Base-by-base conservation (phyloP, 2,888 invertebrate genomes). In the Eupelmus urozonus region DNA sequence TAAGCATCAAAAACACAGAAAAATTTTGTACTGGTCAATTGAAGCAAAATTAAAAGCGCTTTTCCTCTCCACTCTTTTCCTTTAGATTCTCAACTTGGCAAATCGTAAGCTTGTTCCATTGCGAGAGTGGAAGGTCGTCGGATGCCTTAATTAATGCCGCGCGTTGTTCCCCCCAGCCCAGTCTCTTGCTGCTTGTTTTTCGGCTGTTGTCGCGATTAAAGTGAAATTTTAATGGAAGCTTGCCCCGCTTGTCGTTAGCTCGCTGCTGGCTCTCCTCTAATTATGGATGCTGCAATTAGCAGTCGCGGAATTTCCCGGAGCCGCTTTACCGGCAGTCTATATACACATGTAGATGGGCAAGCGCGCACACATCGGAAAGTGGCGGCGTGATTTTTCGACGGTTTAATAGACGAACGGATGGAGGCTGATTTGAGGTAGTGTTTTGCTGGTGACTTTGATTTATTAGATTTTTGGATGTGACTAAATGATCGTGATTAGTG, bases 121-220 rank as follows among this genome's bases (percentile, higher is more conserved):
- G 63, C 63, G 42, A 63, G 51, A 16, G 13, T 2, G 49, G 42
- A 40, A 63, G 69, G 11, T 23, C 23, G n/a, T 60, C 53, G 40
- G 59, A 60, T 53, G 59, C 60, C 51, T 75, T 75, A 75, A 75
- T 75, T 75, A 75, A 75, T 49, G 75, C 60, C 23, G 4, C 55
- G 25, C 11, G 23, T 34, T n/a, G 63, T 13, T 42, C 42, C 4
- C 25, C 57, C 13, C 42, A 18, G 11, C 23, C 13, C n/a, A 7
- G n/a, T 23, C 60, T 62, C 62, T 59, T 23, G 72, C 25, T 57
- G 65, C 55, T 59, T 74, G 66, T 74, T 49, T 73, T 74, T 74
- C 57, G 74, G 42, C 53, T 60, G 67, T 69, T 67, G 74, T 74
- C 59, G n/a, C 49, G 74, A 67, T 67, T 67, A 60, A 67, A 66